phyloP scores from a whole-genome alignment of 2,888 invertebrate species.

The Metacarcinus magister region DNA sequence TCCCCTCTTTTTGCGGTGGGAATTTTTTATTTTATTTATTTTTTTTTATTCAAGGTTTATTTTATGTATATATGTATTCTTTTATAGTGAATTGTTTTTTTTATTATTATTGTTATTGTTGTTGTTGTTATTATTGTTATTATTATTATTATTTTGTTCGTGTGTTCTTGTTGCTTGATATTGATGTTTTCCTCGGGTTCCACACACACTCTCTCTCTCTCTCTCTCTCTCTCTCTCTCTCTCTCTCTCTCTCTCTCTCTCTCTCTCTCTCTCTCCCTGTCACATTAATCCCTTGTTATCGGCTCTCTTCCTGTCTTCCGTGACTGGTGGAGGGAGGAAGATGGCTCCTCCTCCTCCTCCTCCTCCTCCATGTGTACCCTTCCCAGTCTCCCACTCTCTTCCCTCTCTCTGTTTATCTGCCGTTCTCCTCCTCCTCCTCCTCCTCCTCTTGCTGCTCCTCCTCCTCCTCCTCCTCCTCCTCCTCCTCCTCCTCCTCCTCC shows the following conservation, averaged over 20 bases:
- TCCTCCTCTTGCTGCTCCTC: not conserved
- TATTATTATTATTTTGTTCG: not conserved
- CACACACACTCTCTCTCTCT: not conserved
- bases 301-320: not conserved
- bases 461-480: not conserved
- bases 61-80: not conserved
- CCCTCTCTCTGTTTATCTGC: not conserved
- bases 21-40: not conserved
- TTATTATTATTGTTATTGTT: not conserved
- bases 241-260: not conserved
- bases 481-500: not conserved
- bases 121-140: not conserved
- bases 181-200: not conserved
- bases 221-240: constrained; percentile 13
- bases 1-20: not conserved
- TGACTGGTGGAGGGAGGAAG: not conserved
- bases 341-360: constrained; percentile 3
- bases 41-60: not conserved
- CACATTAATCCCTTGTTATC: not conserved
- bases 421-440: not conserved
- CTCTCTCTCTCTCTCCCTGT: not conserved
- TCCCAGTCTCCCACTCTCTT: not conserved
- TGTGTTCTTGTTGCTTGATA: not conserved
- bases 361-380: not conserved
- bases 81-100: not conserved